Percentiles rank a stretch among this genome's conserved stretches.
phyloP scores from a whole-genome alignment of 2,888 invertebrate genomes.

The Drosophila setosimentum region DNA sequence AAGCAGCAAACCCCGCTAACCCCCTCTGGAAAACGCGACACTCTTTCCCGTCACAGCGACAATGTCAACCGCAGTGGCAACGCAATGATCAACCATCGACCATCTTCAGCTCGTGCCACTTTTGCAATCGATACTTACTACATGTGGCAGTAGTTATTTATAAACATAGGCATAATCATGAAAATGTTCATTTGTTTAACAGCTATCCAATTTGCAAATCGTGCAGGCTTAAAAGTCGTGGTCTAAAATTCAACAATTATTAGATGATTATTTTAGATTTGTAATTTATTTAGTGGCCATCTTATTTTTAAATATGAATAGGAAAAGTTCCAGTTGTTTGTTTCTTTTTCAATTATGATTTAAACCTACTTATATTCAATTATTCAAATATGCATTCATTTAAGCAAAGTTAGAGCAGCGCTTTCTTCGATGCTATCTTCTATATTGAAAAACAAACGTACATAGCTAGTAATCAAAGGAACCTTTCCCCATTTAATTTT shows the following conservation, averaged over 20 bases:
- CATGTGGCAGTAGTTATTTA: background rate
- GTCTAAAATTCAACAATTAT: background rate
- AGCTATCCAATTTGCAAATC: background rate
- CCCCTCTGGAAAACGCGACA: conserved; percentile 40
- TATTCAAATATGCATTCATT: too few species aligned
- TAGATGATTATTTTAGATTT: background rate
- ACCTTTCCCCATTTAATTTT: background rate
- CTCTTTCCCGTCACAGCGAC: conserved; percentile 57
- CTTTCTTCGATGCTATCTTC: background rate
- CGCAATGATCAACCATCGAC: background rate
- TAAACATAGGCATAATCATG: background rate
- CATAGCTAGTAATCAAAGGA: background rate
- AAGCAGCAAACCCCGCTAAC: background rate
- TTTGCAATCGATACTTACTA: conserved; percentile 41
- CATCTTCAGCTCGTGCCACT: conserved; percentile 26
- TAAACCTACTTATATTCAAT: background rate
- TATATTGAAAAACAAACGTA: background rate
- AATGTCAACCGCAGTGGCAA: conserved; percentile 30
- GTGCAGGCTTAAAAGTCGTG: background rate
- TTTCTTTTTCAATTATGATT: background rate
- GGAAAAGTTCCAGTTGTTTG: background rate
- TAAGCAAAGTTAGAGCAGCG: background rate
- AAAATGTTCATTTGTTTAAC: background rate
- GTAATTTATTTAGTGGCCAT: background rate
- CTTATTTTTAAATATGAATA: background rate